phyloP scores from a whole-genome alignment of 1,140 invertebrate species.

The Pomacea maculata region DNA sequence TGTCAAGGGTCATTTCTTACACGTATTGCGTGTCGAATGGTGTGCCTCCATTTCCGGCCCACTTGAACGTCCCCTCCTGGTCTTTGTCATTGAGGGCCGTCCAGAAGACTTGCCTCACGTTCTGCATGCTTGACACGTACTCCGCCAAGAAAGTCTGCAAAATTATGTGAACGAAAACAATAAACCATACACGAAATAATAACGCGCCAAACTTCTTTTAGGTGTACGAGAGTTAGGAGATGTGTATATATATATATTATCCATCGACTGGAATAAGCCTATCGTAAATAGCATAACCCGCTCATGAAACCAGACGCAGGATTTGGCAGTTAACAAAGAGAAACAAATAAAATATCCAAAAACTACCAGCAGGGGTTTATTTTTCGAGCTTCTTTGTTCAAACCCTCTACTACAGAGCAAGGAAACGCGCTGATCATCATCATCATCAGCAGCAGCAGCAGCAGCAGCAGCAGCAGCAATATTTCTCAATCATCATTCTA shows the following conservation, averaged over 20 bases:
- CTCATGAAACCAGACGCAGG: too few species aligned
- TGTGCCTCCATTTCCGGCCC: conserved; percentile 8
- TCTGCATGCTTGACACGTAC: background rate
- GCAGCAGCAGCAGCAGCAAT: too few species aligned
- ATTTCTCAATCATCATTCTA: too few species aligned
- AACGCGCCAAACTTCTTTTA: too few species aligned
- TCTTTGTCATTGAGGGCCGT: conserved; percentile 34
- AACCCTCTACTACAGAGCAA: background rate
- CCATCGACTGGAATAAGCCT: background rate
- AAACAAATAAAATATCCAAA: background rate
- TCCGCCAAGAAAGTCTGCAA: conserved; percentile 10
- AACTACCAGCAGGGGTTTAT: background rate
- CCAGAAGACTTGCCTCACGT: conserved; percentile 25
- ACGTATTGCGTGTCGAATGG: background rate
- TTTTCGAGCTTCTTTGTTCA: background rate
- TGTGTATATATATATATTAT: too few species aligned
- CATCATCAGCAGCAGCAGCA: background rate
- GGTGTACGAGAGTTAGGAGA: too few species aligned
- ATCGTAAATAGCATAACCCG: too few species aligned
- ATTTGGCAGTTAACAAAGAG: too few species aligned
- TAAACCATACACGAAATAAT: too few species aligned
- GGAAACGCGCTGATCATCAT: too few species aligned
- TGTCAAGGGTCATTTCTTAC: background rate
- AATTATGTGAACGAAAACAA: too few species aligned
- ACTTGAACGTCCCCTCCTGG: conserved; percentile 25